phyloP scores from a whole-genome alignment of 2,113 vertebrate genomes.

The Larimichthys crocea region DNA sequence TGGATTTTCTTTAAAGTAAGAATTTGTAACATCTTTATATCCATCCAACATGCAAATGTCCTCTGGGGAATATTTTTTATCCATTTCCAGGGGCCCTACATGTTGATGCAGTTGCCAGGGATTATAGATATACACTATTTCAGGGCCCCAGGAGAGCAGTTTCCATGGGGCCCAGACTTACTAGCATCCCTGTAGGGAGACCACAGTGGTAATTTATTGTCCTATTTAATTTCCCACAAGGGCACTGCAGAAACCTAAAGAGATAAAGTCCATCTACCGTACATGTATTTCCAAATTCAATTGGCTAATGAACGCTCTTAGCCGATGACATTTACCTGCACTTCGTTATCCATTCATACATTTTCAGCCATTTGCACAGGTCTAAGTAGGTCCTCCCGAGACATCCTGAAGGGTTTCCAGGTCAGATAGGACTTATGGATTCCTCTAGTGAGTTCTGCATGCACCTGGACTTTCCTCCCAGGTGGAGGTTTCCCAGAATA shows the following conservation, averaged over 20 bases:
- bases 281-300: slow-evolving; percentile 50
- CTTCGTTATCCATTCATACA: slow-evolving; percentile 13
- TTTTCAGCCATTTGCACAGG: neutral
- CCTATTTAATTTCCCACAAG: slow-evolving; percentile 62
- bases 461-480: slow-evolving; percentile 14
- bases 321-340: slow-evolving; percentile 32
- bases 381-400: slow-evolving; percentile 6
- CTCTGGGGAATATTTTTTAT: slow-evolving; percentile 40
- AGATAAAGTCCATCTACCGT: slow-evolving; percentile 47
- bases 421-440: neutral
- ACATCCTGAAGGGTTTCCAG: slow-evolving; percentile 14
- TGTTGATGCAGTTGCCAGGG: slow-evolving; percentile 18
- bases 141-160: slow-evolving; percentile 52
- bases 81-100: slow-evolving; percentile 22
- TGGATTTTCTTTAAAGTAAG: slow-evolving; percentile 32
- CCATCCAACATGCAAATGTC: slow-evolving; percentile 35
- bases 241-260: slow-evolving; percentile 17
- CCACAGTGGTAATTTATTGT: slow-evolving; percentile 43
- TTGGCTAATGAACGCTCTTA: slow-evolving; percentile 52
- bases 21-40: slow-evolving; percentile 29
- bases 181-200: slow-evolving; percentile 37
- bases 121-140: slow-evolving; percentile 60
- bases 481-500: slow-evolving; percentile 23
- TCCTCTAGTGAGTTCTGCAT: slow-evolving; percentile 18
- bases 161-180: slow-evolving; percentile 42